Base-by-base conservation (phyloP, 2,113 vertebrate genomes). In the Dipodomys spectabilis region DNA sequence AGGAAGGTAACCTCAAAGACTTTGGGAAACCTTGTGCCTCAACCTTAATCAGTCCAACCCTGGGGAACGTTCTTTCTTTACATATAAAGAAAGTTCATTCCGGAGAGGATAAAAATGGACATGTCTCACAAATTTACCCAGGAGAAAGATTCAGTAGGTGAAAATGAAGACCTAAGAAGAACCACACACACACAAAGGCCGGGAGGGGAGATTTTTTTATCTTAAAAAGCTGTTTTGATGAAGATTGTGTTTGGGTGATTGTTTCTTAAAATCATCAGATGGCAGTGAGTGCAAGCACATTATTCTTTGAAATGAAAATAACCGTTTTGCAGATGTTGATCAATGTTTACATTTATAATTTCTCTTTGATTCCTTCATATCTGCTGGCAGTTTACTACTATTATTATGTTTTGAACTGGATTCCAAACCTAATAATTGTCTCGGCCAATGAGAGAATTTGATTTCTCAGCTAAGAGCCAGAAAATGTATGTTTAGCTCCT, bases 1-100 rank as follows among this genome's bases (percentile, higher is more conserved):
- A 23, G 2, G 44, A 2, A 15, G 9, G 25, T 23, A 30, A 53
- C 78, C 60, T 9, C 4, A 19, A 45, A 88, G 27, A 39, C 2
- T 7, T 19, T 27, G 25, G 60, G 73, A 95, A 84, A 35, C 88
- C 62, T 18, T 15, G 67, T 84, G 22, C 81, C 72, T 92, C 91
- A 78, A 28, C 87, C 94, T 96, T 95, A 92, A 95, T 82, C 28
- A 80, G n/a, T 23, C 32, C 53, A 90, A 65, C 35, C 62, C 11
- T 13, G n/a, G 44, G 78, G 45, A 93, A 96, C 97, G 87, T 97
- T 97, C 94, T 81, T 68, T 25, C 72, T 95, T 77, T 94, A n/a
- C 6, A 68, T 62, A 93, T 86, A 32, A 27, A 69, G 19, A 88
- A 67, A 28, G 16, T 0, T 45, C 69, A 82, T 11, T 1, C 22